Conservation (phyloP, 2,797 vertebrate species). For the Nothura maculosa region DNA sequence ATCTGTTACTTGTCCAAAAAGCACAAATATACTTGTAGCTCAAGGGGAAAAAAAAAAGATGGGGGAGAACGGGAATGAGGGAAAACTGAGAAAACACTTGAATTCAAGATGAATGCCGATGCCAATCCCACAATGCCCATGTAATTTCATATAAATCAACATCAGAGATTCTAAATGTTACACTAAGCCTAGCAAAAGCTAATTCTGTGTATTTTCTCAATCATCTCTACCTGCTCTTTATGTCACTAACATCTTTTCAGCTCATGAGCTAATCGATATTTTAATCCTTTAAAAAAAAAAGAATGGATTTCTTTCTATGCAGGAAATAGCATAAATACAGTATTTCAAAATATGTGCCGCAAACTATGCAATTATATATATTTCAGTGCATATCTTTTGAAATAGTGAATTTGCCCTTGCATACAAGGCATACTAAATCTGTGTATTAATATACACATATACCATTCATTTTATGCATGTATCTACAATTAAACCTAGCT, state of each 20-base stretch:
- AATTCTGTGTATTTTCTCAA: not conserved
- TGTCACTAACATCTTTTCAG: not conserved
- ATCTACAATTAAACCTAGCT: not conserved
- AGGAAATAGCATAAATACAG: not conserved
- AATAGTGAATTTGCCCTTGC: not conserved
- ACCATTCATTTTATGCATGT: not conserved
- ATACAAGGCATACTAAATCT: not conserved
- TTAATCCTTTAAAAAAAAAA: constrained; percentile 10
- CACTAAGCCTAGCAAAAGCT: not conserved
- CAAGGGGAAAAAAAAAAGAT: too few species aligned
- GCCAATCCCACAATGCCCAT: not conserved
- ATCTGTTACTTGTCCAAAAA: not conserved
- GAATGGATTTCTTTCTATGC: not conserved
- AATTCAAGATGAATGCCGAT: not conserved
- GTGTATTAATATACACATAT: constrained; percentile 31
- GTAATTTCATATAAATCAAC: constrained; percentile 38
- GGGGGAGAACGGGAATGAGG: not conserved
- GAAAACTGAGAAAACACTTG: not conserved
- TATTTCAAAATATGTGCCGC: not conserved
- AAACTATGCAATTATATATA: not conserved
- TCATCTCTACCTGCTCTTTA: not conserved
- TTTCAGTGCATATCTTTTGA: not conserved
- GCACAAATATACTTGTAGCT: not conserved
- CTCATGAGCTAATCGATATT: constrained; percentile 24
- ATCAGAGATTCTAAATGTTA: constrained; percentile 6